These are phyloP conservation scores for Rhineura floridana DNA, from an alignment of 2,113 vertebrate genomes.

Conservation along the genomic window DNA sequence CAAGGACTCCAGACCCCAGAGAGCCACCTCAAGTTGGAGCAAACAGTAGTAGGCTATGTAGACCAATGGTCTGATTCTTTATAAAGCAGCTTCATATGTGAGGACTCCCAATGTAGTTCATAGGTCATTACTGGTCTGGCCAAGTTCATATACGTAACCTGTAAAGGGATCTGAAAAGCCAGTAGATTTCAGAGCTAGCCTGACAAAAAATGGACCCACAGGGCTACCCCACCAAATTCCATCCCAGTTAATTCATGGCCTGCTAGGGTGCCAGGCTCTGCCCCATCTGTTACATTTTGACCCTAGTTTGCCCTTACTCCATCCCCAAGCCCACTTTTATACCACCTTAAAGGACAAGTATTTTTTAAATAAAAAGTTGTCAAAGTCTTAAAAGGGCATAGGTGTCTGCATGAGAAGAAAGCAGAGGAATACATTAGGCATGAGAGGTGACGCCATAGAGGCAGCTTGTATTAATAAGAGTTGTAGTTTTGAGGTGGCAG, in stretches of 20 bases:
- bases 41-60: fast-evolving
- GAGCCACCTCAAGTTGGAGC: not conserved
- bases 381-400: not conserved
- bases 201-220: not conserved
- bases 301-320: not conserved
- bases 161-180: not conserved
- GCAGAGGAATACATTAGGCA: not conserved
- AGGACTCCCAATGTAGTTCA: not conserved
- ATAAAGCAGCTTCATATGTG: not conserved
- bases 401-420: not conserved
- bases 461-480: not conserved
- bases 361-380: not conserved
- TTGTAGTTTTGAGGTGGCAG: too few species aligned
- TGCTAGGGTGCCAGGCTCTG: not conserved
- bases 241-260: not conserved
- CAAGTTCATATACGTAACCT: not conserved
- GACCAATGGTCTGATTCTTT: not conserved
- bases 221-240: not conserved
- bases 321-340: not conserved
- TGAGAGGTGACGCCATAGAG: not conserved
- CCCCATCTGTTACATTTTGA: not conserved
- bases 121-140: not conserved
- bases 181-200: not conserved
- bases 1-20: not conserved
- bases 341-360: not conserved